Percentiles rank a stretch among this genome's conserved stretches.
Conservation (phyloP, 2,888 invertebrate species). For the Elegia similella region DNA sequence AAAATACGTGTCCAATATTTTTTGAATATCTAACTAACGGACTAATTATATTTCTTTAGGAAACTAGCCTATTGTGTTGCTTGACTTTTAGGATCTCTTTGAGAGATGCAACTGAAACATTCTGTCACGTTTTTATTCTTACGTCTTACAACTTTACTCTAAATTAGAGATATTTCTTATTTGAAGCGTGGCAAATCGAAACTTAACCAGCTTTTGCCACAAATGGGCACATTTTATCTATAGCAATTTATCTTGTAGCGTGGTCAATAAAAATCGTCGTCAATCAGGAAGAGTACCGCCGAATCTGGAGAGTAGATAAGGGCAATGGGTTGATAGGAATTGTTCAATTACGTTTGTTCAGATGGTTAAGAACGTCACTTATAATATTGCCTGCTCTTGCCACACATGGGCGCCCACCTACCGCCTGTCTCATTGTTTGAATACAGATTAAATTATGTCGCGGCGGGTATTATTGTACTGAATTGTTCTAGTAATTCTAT, state of each 20-base stretch:
- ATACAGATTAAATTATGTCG: conserved; percentile 22
- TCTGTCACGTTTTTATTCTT: too few relatives aligned
- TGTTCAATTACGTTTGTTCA: conserved; percentile 77
- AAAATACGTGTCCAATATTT: too few relatives aligned
- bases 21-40: too few relatives aligned
- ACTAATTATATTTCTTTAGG: too few relatives aligned
- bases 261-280: not conserved
- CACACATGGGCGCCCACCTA: conserved; percentile 42
- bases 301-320: conserved; percentile 51
- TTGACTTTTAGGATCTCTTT: too few relatives aligned
- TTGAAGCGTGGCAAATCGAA: too few relatives aligned
- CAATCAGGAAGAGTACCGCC: not conserved
- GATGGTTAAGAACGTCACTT: conserved; percentile 75
- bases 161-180: too few relatives aligned
- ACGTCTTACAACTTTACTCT: too few relatives aligned
- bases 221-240: too few relatives aligned
- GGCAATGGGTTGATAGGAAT: conserved; percentile 75
- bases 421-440: conserved; percentile 20
- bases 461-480: conserved; percentile 11
- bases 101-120: too few relatives aligned
- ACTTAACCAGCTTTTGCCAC: too few relatives aligned
- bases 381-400: conserved; percentile 65
- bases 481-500: conserved; percentile 3
- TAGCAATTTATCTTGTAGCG: not conserved
- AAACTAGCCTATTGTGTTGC: too few relatives aligned